Base-by-base conservation (phyloP, 1,140 invertebrate species). In the Sarcophaga peregrina region DNA sequence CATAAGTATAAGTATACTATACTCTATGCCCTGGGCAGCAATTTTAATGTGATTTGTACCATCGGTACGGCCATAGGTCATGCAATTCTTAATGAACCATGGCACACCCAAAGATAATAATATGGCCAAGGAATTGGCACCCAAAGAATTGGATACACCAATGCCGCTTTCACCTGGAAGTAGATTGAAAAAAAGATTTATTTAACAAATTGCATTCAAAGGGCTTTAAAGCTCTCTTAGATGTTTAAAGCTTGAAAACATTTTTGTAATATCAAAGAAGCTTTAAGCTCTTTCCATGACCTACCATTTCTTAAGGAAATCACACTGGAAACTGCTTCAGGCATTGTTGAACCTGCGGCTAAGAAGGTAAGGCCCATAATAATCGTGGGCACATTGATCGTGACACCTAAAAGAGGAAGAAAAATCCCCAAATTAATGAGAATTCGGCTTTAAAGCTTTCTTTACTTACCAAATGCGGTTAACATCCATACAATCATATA, bases 401-500 rank as follows among this genome's bases (percentile, higher is more conserved):
- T 95, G 83, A 94, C 92, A 80, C 95, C 95, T 95, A 85, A 83
- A 37, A 92, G 90, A 83, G 48, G 20, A 76, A 73, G 48, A 0
- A 83, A 73, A 17, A 47, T 17, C 76, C 5, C 46, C 4, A 48
- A 11, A 37, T 48, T 76, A 45, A 37, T 37, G 7, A 45, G 47
- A 50, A 81, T 62, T 8, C 48, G 8, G 13, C 45, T 47, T 75
- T 74, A 47, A 75, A 75, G 45, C 45, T n/a, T 75, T 10, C 52
- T 3, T 46, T 8, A 83, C 81, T 80, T 50, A 93, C 96, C 97
- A 83, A 98, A 94, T 5, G 97, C 92, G 1, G 96, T 96, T 84
- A 98, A 95, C 94, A 97, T 97, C 97, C 97, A 98, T 0, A 97
- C 95, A 11, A 97, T 94, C 25, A 98, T 85, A 86, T 98, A 98